A percentile compares a stretch with the other conserved stretches of the same genome.
phyloP scores from a whole-genome alignment of 2,797 vertebrate genomes.

The Valencia hispanica region DNA sequence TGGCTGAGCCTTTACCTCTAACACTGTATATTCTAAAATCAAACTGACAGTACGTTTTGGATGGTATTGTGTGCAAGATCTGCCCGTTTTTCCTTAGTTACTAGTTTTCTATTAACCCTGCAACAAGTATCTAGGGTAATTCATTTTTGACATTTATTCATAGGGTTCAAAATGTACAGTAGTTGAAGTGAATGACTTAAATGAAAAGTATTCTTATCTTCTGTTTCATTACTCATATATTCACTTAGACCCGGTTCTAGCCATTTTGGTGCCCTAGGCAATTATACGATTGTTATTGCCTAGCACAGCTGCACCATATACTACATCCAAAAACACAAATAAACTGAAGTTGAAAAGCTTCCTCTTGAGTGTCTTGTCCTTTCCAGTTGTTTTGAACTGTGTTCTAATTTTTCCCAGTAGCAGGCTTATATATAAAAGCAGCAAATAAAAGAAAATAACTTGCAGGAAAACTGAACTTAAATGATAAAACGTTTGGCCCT shows the following conservation, averaged over 20 bases:
- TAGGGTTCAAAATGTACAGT: constrained; percentile 10
- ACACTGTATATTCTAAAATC: neutral
- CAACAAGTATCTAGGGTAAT: neutral
- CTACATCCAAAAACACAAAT: neutral
- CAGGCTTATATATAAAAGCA: neutral
- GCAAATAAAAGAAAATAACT: neutral
- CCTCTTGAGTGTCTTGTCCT: neutral
- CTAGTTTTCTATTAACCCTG: neutral
- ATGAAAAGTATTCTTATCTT: constrained; percentile 12
- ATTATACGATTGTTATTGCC: neutral
- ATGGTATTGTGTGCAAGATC: neutral
- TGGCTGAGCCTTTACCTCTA: too few species aligned
- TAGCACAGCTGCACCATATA: neutral
- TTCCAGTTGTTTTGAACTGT: neutral
- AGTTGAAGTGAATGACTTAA: constrained; percentile 20
- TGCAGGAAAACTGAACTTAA: neutral
- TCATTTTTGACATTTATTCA: neutral
- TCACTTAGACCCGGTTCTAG: neutral
- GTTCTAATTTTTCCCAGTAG: neutral
- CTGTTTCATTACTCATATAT: neutral
- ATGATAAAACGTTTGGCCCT: neutral
- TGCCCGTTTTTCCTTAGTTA: neutral
- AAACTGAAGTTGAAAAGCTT: neutral
- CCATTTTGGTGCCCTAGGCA: neutral
- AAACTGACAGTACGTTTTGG: neutral